Conservation (phyloP, 2,797 vertebrate species). For the Anabacerthia variegaticeps region DNA sequence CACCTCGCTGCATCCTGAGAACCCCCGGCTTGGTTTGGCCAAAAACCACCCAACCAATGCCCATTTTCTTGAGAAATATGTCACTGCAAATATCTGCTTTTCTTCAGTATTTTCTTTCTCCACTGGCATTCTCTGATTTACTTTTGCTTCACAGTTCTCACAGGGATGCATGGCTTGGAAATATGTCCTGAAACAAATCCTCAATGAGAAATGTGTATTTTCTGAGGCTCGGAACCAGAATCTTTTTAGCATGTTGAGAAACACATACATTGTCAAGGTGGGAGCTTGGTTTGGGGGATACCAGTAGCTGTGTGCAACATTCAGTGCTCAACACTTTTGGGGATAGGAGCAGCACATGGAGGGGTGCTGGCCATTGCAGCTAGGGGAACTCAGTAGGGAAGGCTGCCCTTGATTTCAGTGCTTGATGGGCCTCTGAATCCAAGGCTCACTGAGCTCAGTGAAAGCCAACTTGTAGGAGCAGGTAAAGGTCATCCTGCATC, state of each 20-base stretch:
- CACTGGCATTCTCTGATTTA: neutral
- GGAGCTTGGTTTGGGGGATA: neutral
- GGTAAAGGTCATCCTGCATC: conserved; percentile 34
- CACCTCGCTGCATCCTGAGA: neutral
- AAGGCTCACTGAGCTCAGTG: neutral
- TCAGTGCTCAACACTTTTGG: neutral
- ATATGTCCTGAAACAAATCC: neutral
- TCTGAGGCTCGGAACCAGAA: neutral
- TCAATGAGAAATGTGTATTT: neutral
- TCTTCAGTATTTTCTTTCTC: neutral
- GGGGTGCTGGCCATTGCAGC: neutral
- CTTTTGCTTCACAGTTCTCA: neutral
- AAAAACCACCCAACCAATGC: neutral
- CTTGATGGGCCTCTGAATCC: neutral
- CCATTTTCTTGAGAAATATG: neutral
- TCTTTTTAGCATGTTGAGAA: neutral
- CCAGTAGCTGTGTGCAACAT: neutral
- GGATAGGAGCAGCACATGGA: neutral
- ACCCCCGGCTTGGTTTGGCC: neutral
- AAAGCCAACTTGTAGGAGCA: neutral
- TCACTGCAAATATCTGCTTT: neutral
- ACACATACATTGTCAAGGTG: rapidly evolving
- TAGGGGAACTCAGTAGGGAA: neutral
- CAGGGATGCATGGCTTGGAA: neutral
- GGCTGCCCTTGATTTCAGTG: neutral